A percentile compares a stretch with the other conserved stretches of the same genome.
Evolutionary conservation across 2,797 vertebrate species (phyloP).

Genomic region (Rousettus madagascariensis): DNA sequence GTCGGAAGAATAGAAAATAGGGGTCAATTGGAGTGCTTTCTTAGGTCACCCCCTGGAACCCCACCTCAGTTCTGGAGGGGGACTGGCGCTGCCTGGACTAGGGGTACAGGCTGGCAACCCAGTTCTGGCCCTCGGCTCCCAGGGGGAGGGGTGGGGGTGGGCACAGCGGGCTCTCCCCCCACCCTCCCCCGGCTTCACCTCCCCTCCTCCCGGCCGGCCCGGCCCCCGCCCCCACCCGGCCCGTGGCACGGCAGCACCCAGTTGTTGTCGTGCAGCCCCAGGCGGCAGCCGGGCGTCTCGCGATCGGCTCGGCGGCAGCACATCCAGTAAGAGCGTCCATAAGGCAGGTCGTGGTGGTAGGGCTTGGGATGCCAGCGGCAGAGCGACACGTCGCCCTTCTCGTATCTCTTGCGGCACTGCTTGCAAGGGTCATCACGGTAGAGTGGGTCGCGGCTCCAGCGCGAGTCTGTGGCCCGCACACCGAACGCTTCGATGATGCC

Average conservation of each 20-base stretch:
- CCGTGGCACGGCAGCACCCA: constrained; percentile 92
- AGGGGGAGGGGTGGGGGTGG: background rate
- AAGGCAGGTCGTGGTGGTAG: constrained; percentile 99
- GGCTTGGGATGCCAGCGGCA: constrained; percentile 99
- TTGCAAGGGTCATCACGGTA: constrained; percentile 98
- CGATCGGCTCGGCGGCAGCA: constrained; percentile 94
- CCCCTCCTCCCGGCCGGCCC: constrained; percentile 84
- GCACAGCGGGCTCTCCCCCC: background rate
- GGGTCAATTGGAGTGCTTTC: background rate
- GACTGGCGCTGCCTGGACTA: background rate
- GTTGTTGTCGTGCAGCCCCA: constrained; percentile 97
- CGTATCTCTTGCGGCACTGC: constrained; percentile 95
- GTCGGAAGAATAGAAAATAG: constrained; percentile 52
- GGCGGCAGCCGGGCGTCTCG: constrained; percentile 93
- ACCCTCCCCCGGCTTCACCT: constrained; percentile 76
- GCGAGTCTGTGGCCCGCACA: constrained; percentile 92
- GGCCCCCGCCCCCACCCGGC: constrained; percentile 85
- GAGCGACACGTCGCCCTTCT: constrained; percentile 94
- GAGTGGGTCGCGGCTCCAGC: constrained; percentile 95
- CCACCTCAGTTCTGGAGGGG: background rate
- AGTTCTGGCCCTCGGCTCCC: constrained; percentile 15
- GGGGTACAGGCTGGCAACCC: background rate
- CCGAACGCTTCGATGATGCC: constrained; percentile 94
- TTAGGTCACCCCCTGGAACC: background rate
- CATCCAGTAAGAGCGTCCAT: constrained; percentile 99